phyloP scores from a whole-genome alignment of 2,113 vertebrate species.

The Andinoacara biseriatus region DNA sequence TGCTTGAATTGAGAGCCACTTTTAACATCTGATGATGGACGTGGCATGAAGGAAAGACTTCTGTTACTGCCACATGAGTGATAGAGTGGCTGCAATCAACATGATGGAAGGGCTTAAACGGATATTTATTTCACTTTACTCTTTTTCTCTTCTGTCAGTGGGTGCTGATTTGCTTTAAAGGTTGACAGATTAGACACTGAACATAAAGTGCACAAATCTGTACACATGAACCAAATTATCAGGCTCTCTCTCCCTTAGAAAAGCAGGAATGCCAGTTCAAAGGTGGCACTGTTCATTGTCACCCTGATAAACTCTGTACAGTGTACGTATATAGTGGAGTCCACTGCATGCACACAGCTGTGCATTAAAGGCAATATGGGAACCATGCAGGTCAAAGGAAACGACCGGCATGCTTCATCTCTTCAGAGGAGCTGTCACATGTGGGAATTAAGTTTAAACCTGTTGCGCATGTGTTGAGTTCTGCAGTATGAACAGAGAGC shows the following conservation, averaged over 20 bases:
- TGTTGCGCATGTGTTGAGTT: not conserved
- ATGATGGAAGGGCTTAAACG: not conserved
- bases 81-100: not conserved
- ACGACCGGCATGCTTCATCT: slow-evolving; percentile 3
- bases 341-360: not conserved
- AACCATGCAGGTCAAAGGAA: slow-evolving; percentile 7
- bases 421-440: not conserved
- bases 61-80: not conserved
- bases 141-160: not conserved
- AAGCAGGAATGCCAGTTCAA: not conserved
- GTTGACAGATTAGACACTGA: not conserved
- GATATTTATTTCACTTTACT: not conserved
- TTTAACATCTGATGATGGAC: not conserved
- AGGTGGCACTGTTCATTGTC: not conserved
- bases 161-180: not conserved
- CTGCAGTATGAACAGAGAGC: not conserved
- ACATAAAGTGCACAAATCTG: not conserved
- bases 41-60: not conserved
- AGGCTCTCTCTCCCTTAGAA: not conserved
- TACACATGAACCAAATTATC: not conserved
- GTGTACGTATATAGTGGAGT: not conserved
- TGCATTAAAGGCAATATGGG: not conserved
- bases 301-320: not conserved
- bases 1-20: not conserved
- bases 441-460: slow-evolving; percentile 7